These are phyloP conservation scores for Aculops lycopersici DNA, from an alignment of 1,140 invertebrate genomes.

Conservation along the genomic window DNA sequence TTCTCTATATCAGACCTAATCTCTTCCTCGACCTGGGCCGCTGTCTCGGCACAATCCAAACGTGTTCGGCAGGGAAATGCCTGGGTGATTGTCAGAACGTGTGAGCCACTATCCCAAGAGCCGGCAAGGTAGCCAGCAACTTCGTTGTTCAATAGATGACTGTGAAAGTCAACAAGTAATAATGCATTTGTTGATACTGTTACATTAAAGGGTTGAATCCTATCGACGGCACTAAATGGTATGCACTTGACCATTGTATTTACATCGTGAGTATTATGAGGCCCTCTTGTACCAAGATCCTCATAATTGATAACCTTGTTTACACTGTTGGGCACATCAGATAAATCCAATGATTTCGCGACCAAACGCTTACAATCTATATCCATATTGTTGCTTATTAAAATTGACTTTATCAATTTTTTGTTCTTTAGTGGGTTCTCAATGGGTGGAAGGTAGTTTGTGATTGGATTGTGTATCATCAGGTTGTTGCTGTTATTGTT, in stretches of 20 bases:
- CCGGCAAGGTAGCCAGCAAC: constrained; percentile 74
- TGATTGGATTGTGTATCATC: background rate
- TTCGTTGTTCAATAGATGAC: constrained; percentile 60
- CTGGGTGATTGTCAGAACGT: constrained; percentile 51
- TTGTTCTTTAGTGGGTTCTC: background rate
- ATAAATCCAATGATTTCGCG: background rate
- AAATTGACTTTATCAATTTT: background rate
- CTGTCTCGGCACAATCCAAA: constrained; percentile 31
- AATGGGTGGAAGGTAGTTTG: background rate
- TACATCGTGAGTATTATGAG: constrained; percentile 25
- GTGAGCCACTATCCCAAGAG: constrained; percentile 65
- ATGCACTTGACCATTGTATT: constrained; percentile 56
- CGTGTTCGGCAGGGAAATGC: constrained; percentile 57
- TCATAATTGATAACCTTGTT: background rate
- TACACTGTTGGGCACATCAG: background rate
- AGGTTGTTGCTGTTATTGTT: too few species aligned
- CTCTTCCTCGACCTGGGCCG: constrained; percentile 16
- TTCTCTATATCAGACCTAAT: constrained; percentile 34
- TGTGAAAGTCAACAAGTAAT: constrained; percentile 63
- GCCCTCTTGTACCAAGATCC: background rate
- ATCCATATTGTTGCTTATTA: background rate
- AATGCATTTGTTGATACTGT: constrained; percentile 58
- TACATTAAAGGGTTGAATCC: constrained; percentile 62
- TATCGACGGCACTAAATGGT: constrained; percentile 47
- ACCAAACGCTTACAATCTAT: background rate